phyloP scores from a whole-genome alignment of 1,140 invertebrate species.

The Drosophila equinoxialis region DNA sequence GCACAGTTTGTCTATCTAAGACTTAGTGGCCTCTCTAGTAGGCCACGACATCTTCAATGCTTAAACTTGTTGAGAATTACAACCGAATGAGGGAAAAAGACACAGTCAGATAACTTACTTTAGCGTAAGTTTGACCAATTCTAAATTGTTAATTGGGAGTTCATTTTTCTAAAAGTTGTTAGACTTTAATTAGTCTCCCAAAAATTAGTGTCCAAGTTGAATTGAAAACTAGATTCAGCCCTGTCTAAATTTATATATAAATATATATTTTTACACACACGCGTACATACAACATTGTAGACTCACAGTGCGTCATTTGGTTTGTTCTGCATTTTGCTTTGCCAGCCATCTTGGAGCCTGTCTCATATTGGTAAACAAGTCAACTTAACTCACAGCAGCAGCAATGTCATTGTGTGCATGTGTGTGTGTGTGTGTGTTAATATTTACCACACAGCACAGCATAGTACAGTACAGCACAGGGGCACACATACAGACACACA shows the following conservation, averaged over 20 bases:
- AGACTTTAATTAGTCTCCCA: no score
- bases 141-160: no score
- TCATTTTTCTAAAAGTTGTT: no score
- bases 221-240: constrained; percentile 9
- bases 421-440: not conserved
- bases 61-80: no score
- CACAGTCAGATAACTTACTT: no score
- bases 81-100: no score
- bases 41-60: no score
- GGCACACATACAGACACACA: constrained; percentile 8
- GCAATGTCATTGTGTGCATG: not conserved
- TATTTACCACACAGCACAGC: constrained; percentile 17
- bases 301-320: constrained; percentile 9
- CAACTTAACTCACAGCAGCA: constrained; percentile 34
- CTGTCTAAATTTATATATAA: constrained; percentile 42
- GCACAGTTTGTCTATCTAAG: no score
- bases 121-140: no score
- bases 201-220: no score
- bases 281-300: not conserved
- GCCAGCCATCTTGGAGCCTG: constrained; percentile 39
- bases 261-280: constrained; percentile 20
- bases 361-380: constrained; percentile 62
- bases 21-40: no score
- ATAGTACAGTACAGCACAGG: not conserved
- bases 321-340: constrained; percentile 12